A percentile compares a stretch with the other conserved stretches of the same genome.
Evolutionary conservation across 2,113 vertebrate genomes (phyloP).

Genomic region (Cyprinus carpio): DNA sequence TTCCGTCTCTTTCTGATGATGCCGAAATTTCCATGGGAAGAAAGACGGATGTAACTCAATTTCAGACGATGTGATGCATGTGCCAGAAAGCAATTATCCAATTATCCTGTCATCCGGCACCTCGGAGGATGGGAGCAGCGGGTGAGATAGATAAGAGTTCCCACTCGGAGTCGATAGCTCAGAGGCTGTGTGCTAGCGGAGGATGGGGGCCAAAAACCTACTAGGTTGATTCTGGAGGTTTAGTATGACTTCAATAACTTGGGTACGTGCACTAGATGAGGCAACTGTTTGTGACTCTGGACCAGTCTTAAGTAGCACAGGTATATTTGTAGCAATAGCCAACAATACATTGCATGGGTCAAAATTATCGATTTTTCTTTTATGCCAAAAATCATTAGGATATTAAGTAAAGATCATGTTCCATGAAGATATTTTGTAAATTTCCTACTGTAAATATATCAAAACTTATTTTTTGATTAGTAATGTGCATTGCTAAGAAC

Average conservation of each 20-base stretch:
- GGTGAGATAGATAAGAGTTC: slow-evolving; percentile 64
- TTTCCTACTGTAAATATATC: too few species aligned
- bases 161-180: slow-evolving; percentile 61
- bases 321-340: too few species aligned
- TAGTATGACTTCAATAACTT: neutral
- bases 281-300: neutral
- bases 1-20: slow-evolving; percentile 67
- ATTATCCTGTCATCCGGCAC: slow-evolving; percentile 76
- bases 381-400: too few species aligned
- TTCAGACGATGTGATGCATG: slow-evolving; percentile 71
- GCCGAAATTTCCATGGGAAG: slow-evolving; percentile 67
- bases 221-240: neutral
- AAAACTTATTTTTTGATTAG: too few species aligned
- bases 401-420: too few species aligned
- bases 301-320: too few species aligned
- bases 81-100: slow-evolving; percentile 76
- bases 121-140: slow-evolving; percentile 63
- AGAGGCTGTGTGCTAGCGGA: slow-evolving; percentile 49
- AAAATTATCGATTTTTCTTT: too few species aligned
- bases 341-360: too few species aligned
- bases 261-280: neutral
- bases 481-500: too few species aligned
- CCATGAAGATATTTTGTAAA: too few species aligned
- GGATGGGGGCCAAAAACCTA: neutral
- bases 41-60: slow-evolving; percentile 69